phyloP scores from a whole-genome alignment of 2,888 invertebrate species.

The Petrolisthes manimaculis region DNA sequence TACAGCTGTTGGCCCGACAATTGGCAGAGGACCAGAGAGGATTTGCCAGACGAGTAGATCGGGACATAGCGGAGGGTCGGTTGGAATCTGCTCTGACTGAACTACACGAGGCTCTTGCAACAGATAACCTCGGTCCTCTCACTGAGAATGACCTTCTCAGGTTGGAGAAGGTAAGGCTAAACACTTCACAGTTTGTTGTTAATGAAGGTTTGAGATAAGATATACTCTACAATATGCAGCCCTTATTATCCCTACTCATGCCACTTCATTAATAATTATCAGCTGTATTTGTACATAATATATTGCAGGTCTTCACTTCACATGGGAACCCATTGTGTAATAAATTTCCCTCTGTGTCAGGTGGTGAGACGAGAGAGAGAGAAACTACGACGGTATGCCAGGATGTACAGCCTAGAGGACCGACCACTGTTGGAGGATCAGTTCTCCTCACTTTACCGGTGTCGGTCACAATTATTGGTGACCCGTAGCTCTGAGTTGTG shows the following conservation, averaged over 20 bases:
- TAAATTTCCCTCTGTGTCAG: background rate
- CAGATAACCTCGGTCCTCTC: conserved; percentile 59
- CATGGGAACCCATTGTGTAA: too few species aligned
- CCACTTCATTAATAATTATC: too few species aligned
- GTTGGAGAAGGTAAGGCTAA: conserved; percentile 52
- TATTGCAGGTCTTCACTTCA: too few species aligned
- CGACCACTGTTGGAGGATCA: conserved; percentile 63
- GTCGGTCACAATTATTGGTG: conserved; percentile 58
- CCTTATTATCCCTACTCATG: too few species aligned
- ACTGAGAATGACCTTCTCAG: conserved; percentile 56
- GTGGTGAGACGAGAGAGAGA: conserved; percentile 57
- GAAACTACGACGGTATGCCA: conserved; percentile 52
- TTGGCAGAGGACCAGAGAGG: conserved; percentile 72
- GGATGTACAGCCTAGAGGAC: conserved; percentile 64
- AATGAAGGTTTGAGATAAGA: background rate
- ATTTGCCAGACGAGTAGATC: conserved; percentile 58
- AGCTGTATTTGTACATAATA: too few species aligned
- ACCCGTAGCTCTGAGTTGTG: conserved; percentile 55
- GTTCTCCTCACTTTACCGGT: conserved; percentile 61
- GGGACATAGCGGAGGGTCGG: conserved; percentile 63
- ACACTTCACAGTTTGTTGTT: background rate
- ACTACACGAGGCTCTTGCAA: conserved; percentile 61
- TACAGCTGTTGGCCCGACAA: conserved; percentile 82
- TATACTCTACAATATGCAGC: too few species aligned
- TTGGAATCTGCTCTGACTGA: conserved; percentile 57